Percentiles rank a stretch among this genome's conserved stretches.
Evolutionary conservation across 2,113 vertebrate species (phyloP).

Genomic region (Pseudorectes ferrugineus): DNA sequence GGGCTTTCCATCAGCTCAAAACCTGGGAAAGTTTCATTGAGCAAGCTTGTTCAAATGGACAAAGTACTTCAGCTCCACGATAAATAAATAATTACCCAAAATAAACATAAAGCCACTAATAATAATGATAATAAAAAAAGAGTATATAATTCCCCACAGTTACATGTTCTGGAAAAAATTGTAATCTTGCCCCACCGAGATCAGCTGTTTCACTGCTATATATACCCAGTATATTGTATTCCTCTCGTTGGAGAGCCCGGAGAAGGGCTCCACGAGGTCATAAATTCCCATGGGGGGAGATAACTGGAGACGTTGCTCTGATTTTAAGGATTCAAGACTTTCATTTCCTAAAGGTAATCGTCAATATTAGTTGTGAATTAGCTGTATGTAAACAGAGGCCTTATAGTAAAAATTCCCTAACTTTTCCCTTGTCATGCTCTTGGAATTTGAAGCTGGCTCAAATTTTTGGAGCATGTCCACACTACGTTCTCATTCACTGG

Average conservation of each 20-base stretch:
- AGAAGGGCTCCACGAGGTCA: conserved; percentile 36
- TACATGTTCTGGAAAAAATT: conserved; percentile 61
- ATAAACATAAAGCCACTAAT: neutral
- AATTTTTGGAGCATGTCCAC: neutral
- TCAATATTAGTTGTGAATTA: neutral
- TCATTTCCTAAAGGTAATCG: neutral
- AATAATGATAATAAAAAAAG: neutral
- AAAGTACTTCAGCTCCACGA: neutral
- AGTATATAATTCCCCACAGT: conserved; percentile 12
- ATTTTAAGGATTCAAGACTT: neutral
- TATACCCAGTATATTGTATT: conserved; percentile 50
- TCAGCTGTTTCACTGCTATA: conserved; percentile 64
- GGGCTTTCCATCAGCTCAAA: neutral
- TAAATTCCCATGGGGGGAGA: conserved; percentile 12
- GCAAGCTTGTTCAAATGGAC: neutral
- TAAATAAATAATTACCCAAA: neutral
- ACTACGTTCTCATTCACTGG: neutral
- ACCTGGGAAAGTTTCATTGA: neutral
- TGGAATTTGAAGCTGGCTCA: neutral
- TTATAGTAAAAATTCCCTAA: neutral
- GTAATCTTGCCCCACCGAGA: conserved; percentile 27
- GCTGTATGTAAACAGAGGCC: neutral
- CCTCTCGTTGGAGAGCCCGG: neutral
- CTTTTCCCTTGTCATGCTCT: neutral
- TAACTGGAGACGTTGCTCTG: neutral